Base-by-base conservation (phyloP, 2,113 vertebrate species). In the Ornithorhynchus anatinus region DNA sequence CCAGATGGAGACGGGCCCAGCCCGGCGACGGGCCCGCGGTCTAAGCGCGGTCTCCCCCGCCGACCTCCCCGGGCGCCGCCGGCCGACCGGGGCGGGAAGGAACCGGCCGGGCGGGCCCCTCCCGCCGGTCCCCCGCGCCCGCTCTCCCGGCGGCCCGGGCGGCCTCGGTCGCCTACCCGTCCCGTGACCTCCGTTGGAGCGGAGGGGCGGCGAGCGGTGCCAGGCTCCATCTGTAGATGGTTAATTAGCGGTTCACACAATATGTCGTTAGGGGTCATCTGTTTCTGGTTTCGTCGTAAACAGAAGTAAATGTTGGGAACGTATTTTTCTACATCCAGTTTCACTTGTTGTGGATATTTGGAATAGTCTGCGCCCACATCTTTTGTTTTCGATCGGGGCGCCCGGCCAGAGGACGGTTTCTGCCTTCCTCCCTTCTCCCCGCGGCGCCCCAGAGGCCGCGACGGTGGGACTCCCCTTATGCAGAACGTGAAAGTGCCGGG, bases 301-400 rank as follows among this genome's bases (percentile, higher is more conserved):
- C 82, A 90, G 87, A 70, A 87, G 87, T 90, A 89, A 78, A 88
- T 70, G 82, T 88, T 80, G 84, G 86, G 86, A 87, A 91, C 54
- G 79, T 75, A 69, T 75, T 92, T 89, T 82, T 85, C 79, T 84
- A 77, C 84, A 88, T 89, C 74, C 83, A 89, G 42, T 90, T 93
- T 92, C 86, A 92, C 84, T 92, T 91, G 90, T 81, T 90, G 89
- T 86, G 85, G 80, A 86, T 93, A 44, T 70, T 77, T 92, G 84
- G 61, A 84, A 92, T 92, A 72, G 39, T 87, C 91, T 39, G 56
- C 56, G 58, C 69, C 86, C 91, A 92, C 90, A 92, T 92, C 87
- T 92, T 93, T 92, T 74, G 38, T 66, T 85, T 86, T 80, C 13
- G 19, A 78, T 76, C 70, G 76, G 70, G 69, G 43, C 56, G 86